Evolutionary conservation across 2,888 invertebrate genomes (phyloP).

Genomic region (Cremastinae sp.): DNA sequence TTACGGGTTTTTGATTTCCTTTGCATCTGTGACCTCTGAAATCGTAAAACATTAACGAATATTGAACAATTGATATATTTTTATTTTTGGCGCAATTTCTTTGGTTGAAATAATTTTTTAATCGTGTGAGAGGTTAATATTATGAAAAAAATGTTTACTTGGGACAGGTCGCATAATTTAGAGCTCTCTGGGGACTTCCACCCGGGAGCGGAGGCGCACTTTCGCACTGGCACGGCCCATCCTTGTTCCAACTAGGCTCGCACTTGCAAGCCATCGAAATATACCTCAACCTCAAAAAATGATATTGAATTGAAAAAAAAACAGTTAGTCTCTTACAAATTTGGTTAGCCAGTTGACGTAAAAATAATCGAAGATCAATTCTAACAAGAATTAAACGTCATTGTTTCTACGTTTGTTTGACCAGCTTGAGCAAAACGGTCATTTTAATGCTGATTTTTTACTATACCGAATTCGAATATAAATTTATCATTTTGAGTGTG

Average conservation of each 20-base stretch:
- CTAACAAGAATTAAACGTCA: too few relatives aligned
- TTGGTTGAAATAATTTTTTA: too few relatives aligned
- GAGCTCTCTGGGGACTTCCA: slow-evolving; percentile 46
- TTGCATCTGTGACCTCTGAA: too few relatives aligned
- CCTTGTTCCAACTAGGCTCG: slow-evolving; percentile 32
- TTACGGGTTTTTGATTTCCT: too few relatives aligned
- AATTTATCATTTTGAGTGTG: not conserved
- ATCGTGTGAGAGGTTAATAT: not conserved
- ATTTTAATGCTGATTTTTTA: too few relatives aligned
- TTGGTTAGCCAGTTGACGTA: too few relatives aligned
- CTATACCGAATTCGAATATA: not conserved
- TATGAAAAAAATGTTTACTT: slow-evolving; percentile 25
- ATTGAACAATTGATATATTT: too few relatives aligned
- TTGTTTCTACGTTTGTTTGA: too few relatives aligned
- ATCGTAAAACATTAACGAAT: too few relatives aligned
- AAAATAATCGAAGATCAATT: too few relatives aligned
- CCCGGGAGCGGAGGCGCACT: slow-evolving; percentile 41
- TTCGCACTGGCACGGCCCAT: slow-evolving; percentile 37
- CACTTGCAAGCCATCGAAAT: slow-evolving; percentile 46
- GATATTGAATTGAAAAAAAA: not conserved
- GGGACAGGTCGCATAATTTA: slow-evolving; percentile 30
- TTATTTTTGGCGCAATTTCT: too few relatives aligned
- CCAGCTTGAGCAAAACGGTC: too few relatives aligned
- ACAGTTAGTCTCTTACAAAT: not conserved
- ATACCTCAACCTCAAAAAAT: not conserved